Evolutionary conservation across 2,113 vertebrate species (phyloP).

Genomic region (Coregonus clupeaformis): DNA sequence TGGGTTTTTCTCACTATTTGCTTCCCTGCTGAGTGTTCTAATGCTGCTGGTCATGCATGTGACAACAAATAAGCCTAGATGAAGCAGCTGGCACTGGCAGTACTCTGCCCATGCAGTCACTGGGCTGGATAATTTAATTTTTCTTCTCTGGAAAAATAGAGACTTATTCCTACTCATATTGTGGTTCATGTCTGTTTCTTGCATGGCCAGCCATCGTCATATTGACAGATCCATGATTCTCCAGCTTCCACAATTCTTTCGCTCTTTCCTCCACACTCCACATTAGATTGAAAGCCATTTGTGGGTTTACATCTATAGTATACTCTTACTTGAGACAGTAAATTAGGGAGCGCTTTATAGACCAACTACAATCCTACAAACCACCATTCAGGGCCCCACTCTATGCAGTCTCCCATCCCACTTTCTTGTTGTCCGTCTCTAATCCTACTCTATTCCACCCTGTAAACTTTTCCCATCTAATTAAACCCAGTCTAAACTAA

Average conservation of each 20-base stretch:
- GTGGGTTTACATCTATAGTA: not conserved
- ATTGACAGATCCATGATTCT: slow-evolving; percentile 5
- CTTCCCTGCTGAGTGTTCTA: not conserved
- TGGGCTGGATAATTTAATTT: slow-evolving; percentile 46
- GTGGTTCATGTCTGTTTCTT: slow-evolving; percentile 24
- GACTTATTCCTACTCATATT: slow-evolving; percentile 15
- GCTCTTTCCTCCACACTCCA: not conserved
- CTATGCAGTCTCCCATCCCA: too few species aligned
- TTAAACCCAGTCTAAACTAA: not conserved
- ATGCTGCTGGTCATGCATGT: slow-evolving; percentile 30
- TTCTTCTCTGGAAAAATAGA: slow-evolving; percentile 24
- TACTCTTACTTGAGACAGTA: too few species aligned
- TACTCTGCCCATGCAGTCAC: not conserved
- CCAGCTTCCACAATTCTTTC: slow-evolving; percentile 1
- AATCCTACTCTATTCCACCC: too few species aligned
- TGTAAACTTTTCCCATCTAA: not conserved
- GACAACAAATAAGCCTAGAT: slow-evolving; percentile 6
- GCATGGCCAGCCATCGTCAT: not conserved
- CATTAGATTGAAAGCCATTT: slow-evolving; percentile 1
- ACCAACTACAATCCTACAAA: too few species aligned
- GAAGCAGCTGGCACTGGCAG: not conserved
- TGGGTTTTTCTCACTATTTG: too few species aligned
- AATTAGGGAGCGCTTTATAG: too few species aligned
- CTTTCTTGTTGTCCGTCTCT: too few species aligned
- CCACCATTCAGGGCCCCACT: too few species aligned